A percentile compares a stretch with the other conserved stretches of the same genome.
Evolutionary conservation across 2,888 invertebrate species (phyloP).

Genomic region (Heliconius erato): DNA sequence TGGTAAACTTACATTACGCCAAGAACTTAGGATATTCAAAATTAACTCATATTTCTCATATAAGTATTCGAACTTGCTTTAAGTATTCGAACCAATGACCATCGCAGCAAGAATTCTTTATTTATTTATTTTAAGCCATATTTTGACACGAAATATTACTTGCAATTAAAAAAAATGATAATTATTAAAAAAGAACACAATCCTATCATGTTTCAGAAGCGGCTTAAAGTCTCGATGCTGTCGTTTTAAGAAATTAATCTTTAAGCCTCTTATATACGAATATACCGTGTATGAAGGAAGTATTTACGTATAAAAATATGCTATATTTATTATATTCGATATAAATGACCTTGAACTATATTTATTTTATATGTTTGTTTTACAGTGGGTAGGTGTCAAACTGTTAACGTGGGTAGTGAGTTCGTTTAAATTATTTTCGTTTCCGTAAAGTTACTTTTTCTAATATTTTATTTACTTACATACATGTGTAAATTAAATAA

Average conservation of each 20-base stretch:
- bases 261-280: constrained; percentile 29
- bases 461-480: no score
- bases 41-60: no score
- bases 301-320: constrained; percentile 1
- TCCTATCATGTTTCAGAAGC: constrained; percentile 21
- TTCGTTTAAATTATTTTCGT: neutral
- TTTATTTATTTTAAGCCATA: neutral
- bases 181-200: neutral
- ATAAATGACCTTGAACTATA: neutral
- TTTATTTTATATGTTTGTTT: neutral
- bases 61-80: neutral
- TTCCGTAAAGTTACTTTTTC: neutral
- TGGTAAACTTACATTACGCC: no score
- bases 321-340: neutral
- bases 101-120: neutral
- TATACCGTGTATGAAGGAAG: neutral
- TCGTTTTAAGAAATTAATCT: constrained; percentile 32
- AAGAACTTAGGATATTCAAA: no score
- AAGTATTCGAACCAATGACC: neutral
- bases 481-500: no score
- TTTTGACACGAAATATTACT: constrained; percentile 24
- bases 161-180: neutral
- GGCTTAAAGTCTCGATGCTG: constrained; percentile 1
- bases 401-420: neutral
- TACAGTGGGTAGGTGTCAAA: neutral